phyloP scores from a whole-genome alignment of 2,113 vertebrate species.

The Boleophthalmus pectinirostris region DNA sequence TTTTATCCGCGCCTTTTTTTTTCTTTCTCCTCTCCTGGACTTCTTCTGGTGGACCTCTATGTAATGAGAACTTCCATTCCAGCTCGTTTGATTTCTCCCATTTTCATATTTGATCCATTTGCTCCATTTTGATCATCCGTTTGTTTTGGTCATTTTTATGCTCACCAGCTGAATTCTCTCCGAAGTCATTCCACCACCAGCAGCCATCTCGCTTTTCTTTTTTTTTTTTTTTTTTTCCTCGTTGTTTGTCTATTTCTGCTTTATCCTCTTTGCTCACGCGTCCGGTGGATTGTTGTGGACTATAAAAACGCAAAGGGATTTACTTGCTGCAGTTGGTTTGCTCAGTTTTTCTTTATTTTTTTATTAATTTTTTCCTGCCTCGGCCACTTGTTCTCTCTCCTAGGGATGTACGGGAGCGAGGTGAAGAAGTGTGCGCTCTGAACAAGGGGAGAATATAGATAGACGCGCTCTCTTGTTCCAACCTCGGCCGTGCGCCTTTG shows the following conservation, averaged over 20 bases:
- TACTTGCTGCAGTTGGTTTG: slow-evolving; percentile 41
- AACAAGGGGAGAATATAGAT: slow-evolving; percentile 51
- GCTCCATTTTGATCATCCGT: slow-evolving; percentile 57
- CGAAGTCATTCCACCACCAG: slow-evolving; percentile 28
- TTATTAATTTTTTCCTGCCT: slow-evolving; percentile 5
- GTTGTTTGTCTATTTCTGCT: slow-evolving; percentile 18
- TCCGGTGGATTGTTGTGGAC: slow-evolving; percentile 63
- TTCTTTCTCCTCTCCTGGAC: neutral
- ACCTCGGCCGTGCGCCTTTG: slow-evolving; percentile 57
- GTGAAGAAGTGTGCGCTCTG: slow-evolving; percentile 40
- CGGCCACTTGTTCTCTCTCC: slow-evolving; percentile 50
- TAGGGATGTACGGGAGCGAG: slow-evolving; percentile 66
- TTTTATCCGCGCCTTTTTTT: slow-evolving; percentile 4
- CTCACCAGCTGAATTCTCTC: slow-evolving; percentile 51
- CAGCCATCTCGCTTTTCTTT: slow-evolving; percentile 23
- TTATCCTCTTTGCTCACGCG: slow-evolving; percentile 20
- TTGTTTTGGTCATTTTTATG: slow-evolving; percentile 45
- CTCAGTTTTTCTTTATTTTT: slow-evolving; percentile 29
- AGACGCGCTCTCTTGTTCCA: slow-evolving; percentile 54
- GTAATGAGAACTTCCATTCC: slow-evolving; percentile 74
- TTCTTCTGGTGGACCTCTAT: slow-evolving; percentile 31
- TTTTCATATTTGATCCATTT: slow-evolving; percentile 61
- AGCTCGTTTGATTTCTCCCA: slow-evolving; percentile 63
- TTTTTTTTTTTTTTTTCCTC: too few species aligned
- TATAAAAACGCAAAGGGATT: slow-evolving; percentile 65